Evolutionary conservation across 2,113 vertebrate genomes (phyloP).

Genomic region (Sylvia atricapilla): DNA sequence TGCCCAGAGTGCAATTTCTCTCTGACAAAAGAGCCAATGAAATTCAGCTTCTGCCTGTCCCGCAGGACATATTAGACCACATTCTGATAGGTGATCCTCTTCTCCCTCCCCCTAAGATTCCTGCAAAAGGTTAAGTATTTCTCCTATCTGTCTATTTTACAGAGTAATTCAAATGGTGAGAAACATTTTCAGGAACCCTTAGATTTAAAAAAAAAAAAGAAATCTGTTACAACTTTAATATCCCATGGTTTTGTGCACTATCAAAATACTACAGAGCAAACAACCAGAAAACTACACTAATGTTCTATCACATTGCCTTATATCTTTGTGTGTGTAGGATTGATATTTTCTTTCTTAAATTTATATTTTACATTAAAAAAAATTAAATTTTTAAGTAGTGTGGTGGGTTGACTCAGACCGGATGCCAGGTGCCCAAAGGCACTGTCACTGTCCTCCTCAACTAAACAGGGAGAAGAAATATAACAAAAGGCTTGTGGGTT

Average conservation of each 20-base stretch:
- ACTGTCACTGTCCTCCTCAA: not conserved
- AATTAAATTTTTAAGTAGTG: not conserved
- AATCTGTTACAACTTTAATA: not conserved
- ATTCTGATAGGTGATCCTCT: constrained; percentile 18
- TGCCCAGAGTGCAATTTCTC: constrained; percentile 41
- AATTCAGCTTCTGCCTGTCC: not conserved
- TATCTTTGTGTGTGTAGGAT: not conserved
- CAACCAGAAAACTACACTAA: not conserved
- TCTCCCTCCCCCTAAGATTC: not conserved
- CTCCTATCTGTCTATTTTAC: not conserved
- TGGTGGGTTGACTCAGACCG: not conserved
- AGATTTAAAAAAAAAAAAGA: not conserved
- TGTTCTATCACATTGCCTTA: not conserved
- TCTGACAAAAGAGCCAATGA: constrained; percentile 1
- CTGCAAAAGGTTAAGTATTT: constrained; percentile 5
- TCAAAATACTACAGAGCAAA: not conserved
- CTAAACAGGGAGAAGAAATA: not conserved
- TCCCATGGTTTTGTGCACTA: not conserved
- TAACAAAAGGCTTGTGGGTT: not conserved
- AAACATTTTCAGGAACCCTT: not conserved
- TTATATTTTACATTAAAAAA: not conserved
- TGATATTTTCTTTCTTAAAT: not conserved
- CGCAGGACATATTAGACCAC: not conserved
- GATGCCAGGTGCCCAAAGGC: not conserved
- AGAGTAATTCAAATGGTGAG: not conserved